A percentile compares a stretch with the other conserved stretches of the same genome.
These are phyloP conservation scores for Diorhabda carinulata DNA, from an alignment of 1,140 invertebrate species.

Conservation along the genomic window DNA sequence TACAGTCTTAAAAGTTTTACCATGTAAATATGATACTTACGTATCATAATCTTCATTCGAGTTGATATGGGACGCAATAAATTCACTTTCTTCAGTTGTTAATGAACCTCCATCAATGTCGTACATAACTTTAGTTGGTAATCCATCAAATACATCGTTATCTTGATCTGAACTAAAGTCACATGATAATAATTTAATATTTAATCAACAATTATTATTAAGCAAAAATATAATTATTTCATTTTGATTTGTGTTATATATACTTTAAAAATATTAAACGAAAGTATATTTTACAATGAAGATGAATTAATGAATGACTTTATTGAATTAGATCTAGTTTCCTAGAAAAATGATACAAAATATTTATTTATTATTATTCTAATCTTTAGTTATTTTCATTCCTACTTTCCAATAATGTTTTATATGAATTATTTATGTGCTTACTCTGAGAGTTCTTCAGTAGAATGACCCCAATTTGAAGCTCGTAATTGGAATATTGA, in stretches of 20 bases:
- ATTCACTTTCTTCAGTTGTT: conserved; percentile 52
- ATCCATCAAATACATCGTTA: not conserved
- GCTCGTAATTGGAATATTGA: conserved; percentile 38
- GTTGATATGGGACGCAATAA: conserved; percentile 41
- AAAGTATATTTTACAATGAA: no score
- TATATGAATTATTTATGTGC: not conserved
- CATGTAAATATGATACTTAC: conserved; percentile 26
- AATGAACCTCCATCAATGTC: conserved; percentile 51
- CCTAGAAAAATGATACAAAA: no score
- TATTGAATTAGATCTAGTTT: no score
- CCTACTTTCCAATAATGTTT: no score
- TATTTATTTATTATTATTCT: no score
- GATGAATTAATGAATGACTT: no score
- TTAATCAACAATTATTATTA: not conserved
- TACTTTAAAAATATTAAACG: no score
- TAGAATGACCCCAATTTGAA: conserved; percentile 36
- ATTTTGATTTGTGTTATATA: no score
- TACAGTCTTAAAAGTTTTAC: not conserved
- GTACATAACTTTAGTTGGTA: conserved; percentile 44
- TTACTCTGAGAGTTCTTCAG: conserved; percentile 8
- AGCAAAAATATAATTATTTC: not conserved
- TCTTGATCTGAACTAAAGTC: not conserved
- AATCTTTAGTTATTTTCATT: no score
- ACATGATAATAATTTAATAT: not conserved
- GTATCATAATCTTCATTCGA: conserved; percentile 31